Evolutionary conservation across 2,888 invertebrate genomes (phyloP).

Genomic region (Pyrrhia umbra): DNA sequence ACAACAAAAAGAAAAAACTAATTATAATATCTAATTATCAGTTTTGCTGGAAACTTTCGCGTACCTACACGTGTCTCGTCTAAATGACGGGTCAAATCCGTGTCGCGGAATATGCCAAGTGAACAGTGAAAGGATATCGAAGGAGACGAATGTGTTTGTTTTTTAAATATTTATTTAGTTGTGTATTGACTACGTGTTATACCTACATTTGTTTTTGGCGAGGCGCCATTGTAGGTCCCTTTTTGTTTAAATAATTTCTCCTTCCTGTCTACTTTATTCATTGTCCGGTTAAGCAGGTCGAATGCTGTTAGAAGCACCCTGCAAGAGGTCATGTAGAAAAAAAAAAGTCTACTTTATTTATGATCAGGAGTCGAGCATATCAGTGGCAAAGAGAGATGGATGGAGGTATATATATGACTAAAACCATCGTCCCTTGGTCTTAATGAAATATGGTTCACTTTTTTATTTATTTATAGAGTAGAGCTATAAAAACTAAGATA

Average conservation of each 20-base stretch:
- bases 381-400: too few relatives aligned
- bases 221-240: background rate
- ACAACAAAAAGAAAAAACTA: constrained; percentile 3
- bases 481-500: too few relatives aligned
- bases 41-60: constrained; percentile 35
- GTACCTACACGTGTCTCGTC: constrained; percentile 3
- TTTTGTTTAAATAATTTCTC: background rate
- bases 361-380: too few relatives aligned
- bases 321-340: too few relatives aligned
- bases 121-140: constrained; percentile 40
- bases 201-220: constrained; percentile 23
- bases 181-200: constrained; percentile 18
- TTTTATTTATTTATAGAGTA: too few relatives aligned
- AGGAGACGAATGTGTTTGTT: constrained; percentile 31
- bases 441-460: too few relatives aligned
- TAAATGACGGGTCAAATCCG: background rate
- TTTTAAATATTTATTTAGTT: constrained; percentile 37
- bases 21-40: background rate
- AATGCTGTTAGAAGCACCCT: too few relatives aligned
- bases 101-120: constrained; percentile 29
- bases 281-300: too few relatives aligned
- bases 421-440: too few relatives aligned
- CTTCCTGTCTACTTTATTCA: background rate
- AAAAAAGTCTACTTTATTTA: too few relatives aligned
- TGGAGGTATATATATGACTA: too few relatives aligned